Base-by-base conservation (phyloP, 2,113 vertebrate genomes). In the Brachypodius melanocephalos region DNA sequence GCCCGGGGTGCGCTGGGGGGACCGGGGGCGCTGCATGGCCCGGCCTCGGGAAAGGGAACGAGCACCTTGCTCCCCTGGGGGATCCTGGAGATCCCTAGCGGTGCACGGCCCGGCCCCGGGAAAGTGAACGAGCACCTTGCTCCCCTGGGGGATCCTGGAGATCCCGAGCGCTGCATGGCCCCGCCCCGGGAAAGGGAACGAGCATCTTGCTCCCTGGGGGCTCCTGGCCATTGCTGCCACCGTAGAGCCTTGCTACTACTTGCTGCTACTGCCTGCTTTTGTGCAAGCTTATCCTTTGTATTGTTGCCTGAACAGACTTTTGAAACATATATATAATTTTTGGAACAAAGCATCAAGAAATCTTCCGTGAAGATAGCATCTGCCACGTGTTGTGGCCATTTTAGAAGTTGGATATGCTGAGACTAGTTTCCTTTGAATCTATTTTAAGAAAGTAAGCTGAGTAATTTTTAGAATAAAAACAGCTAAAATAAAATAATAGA, bases 161-260 rank as follows among this genome's bases (percentile, higher is more conserved):
- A 12, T 6, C 32, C 54, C 8, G 51, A 31, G 28, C 11, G 31
- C 54, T 66, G 52, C 52, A 5, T 31, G 31, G 28, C 17, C 46
- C 46, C 29, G 51, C 51, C 7, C 16, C 8, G 29, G 11, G 17
- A 3, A 7, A 54, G 52, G 55, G 22, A 32, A 11, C 20, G 8
- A 9, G 38, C 15, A n/a, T 43, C 20, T 31, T 9, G 32, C 43
- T 61, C 16, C 58, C 25, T 36, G 25, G 7, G 43, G 16, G 58
- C 24, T 76, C 24, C 45, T 34, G 17, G 14, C 24, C 45, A 0
- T 12, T 8, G 16, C 57, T 32, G 12, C 46, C 22, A 0, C 36
- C 5, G 0, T 25, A 7, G 46, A 43, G 57, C 17, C 12, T 16
- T 49, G 21, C 32, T 54, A 31, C 28, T 46, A 5, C 28, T 45